These are phyloP conservation scores for Aricia agestis DNA, from an alignment of 1,140 invertebrate genomes.

Conservation along the genomic window DNA sequence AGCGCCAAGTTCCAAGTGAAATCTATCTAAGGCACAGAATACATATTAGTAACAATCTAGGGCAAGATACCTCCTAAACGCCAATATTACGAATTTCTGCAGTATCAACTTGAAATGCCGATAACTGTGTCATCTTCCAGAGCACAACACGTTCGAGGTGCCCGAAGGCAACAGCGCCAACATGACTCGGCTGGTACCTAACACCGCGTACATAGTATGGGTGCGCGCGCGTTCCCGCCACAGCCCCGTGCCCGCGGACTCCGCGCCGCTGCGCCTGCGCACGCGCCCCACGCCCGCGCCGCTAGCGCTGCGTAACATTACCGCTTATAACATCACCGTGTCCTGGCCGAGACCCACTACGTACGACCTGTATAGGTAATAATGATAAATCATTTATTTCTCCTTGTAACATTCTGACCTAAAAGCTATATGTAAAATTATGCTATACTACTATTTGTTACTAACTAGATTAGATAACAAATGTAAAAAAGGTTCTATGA, in stretches of 20 bases:
- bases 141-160: conserved; percentile 61
- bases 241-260: conserved; percentile 81
- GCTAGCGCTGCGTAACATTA: conserved; percentile 74
- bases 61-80: not conserved
- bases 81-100: no score
- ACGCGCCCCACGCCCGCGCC: conserved; percentile 84
- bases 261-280: conserved; percentile 75
- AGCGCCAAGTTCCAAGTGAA: no score
- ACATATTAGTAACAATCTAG: no score
- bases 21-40: no score
- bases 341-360: conserved; percentile 78
- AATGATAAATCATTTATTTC: conserved; percentile 9
- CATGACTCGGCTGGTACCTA: conserved; percentile 66
- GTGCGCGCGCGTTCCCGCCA: conserved; percentile 83
- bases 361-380: conserved; percentile 46
- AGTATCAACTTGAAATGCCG: no score
- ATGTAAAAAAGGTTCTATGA: no score
- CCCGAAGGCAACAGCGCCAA: conserved; percentile 62
- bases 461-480: no score
- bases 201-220: conserved; percentile 81
- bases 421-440: no score
- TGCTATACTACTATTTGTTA: no score
- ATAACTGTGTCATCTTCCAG: conserved; percentile 34
- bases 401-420: no score
- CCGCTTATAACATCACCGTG: conserved; percentile 78